Conservation (phyloP, 2,113 vertebrate species). For the Hyla sarda region DNA sequence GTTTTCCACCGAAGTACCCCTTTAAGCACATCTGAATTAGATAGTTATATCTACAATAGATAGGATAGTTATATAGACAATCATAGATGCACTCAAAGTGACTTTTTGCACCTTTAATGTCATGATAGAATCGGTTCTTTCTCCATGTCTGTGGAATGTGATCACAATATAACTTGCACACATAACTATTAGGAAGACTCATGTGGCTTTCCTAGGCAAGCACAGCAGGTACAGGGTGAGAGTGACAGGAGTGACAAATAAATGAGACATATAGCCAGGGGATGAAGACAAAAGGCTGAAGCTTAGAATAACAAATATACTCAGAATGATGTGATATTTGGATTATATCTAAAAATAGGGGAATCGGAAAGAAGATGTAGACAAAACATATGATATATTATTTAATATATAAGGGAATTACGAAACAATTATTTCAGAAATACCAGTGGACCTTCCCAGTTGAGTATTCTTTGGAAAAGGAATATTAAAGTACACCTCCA, state of each 20-base stretch:
- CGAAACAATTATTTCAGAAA: not conserved
- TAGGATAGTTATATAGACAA: not conserved
- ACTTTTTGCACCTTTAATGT: not conserved
- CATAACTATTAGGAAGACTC: slow-evolving; percentile 30
- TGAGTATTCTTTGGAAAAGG: no score
- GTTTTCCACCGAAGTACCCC: no score
- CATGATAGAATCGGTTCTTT: not conserved
- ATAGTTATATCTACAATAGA: no score
- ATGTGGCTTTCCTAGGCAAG: slow-evolving; percentile 7
- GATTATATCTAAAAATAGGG: slow-evolving; percentile 9
- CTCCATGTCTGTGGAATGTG: slow-evolving; percentile 21
- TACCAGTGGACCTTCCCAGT: not conserved
- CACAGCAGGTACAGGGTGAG: slow-evolving; percentile 27
- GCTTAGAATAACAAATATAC: slow-evolving; percentile 19
- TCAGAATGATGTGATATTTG: slow-evolving; percentile 2
- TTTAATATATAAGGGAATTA: not conserved
- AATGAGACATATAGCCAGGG: not conserved
- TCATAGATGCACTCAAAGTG: not conserved
- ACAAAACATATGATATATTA: not conserved
- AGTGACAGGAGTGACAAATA: slow-evolving; percentile 43
- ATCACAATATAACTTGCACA: slow-evolving; percentile 20
- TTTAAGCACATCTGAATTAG: no score
- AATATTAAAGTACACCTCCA: no score
- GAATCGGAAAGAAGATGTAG: not conserved
- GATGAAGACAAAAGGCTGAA: not conserved